These are phyloP conservation scores for Acleris literana DNA, from an alignment of 2,888 invertebrate species.

Conservation along the genomic window DNA sequence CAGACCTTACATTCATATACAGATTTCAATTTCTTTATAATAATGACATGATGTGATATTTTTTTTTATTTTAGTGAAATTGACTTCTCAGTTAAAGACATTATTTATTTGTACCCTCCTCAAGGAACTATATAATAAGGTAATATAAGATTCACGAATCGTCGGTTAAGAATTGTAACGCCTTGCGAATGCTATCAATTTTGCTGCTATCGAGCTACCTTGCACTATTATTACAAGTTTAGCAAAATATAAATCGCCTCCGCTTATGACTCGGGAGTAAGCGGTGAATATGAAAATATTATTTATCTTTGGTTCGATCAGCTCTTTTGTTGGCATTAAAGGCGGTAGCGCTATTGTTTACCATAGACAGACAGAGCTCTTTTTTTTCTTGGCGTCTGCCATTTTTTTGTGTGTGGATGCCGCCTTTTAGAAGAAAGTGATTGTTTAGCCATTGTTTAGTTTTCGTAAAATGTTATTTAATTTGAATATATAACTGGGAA, in stretches of 20 bases:
- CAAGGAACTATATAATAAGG: too few species aligned
- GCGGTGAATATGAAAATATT: constrained; percentile 69
- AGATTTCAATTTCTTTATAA: too few species aligned
- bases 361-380: constrained; percentile 53
- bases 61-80: too few species aligned
- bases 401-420: constrained; percentile 52
- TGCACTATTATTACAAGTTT: too few species aligned
- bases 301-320: constrained; percentile 72
- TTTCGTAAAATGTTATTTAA: constrained; percentile 22
- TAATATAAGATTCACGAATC: too few species aligned
- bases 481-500: not conserved
- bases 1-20: too few species aligned
- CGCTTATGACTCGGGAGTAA: constrained; percentile 40
- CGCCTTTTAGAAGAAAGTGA: constrained; percentile 37
- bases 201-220: too few species aligned
- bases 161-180: too few species aligned
- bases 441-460: constrained; percentile 37
- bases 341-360: constrained; percentile 57
- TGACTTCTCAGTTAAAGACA: too few species aligned
- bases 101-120: too few species aligned
- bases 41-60: too few species aligned
- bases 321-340: constrained; percentile 65
- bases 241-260: constrained; percentile 38
- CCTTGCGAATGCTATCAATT: too few species aligned
- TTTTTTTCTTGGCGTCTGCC: constrained; percentile 67